Evolutionary conservation across 2,113 vertebrate genomes (phyloP), one percentile per base, ranked within the genome.

Genomic region (Sterrhoptilus dennistouni): DNA sequence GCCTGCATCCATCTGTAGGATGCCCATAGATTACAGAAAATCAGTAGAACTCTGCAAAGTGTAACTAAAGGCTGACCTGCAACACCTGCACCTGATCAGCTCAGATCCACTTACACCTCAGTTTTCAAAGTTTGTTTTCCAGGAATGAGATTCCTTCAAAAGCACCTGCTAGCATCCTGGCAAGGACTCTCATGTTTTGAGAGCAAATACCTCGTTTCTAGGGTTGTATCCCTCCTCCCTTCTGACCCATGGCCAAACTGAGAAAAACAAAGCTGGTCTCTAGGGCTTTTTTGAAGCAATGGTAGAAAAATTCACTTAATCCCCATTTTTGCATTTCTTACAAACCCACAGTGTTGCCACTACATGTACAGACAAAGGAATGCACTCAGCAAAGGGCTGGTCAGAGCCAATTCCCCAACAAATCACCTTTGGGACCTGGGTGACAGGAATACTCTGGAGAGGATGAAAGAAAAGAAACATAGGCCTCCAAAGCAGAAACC

Each of bases 81-180:
- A 33, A 52, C 69, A 65, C 50, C 50, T 68, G 42, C 40, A 91
- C 42, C 17, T 1, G 3, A 57, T 77, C 72, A 82, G 18, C 14
- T 29, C 22, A 53, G 35, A 76, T 69, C 22, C 31, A 42, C 89
- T 87, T 84, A 33, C 40, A 24, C 12, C 21, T 40, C 33, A 47
- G 6, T 78, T 86, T 90, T 75, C 69, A 78, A 59, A n/a, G 11
- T 53, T 94, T 90, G 44, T 54, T 81, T 76, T 69, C 76, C 65
- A 68, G 49, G 65, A 95, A 74, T 40, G 40, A 95, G 78, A 93
- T 85, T 72, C 63, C 27, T 91, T 70, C 53, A 49, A 64, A 82
- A 74, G 40, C 57, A 95, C 84, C 93, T 91, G 92, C 65, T 90
- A 87, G 29, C 28, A 85, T 84, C 47, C 40, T 90, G 83, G 57